Evolutionary conservation across 2,888 invertebrate species (phyloP).

Genomic region (Eristalinus aeneus): DNA sequence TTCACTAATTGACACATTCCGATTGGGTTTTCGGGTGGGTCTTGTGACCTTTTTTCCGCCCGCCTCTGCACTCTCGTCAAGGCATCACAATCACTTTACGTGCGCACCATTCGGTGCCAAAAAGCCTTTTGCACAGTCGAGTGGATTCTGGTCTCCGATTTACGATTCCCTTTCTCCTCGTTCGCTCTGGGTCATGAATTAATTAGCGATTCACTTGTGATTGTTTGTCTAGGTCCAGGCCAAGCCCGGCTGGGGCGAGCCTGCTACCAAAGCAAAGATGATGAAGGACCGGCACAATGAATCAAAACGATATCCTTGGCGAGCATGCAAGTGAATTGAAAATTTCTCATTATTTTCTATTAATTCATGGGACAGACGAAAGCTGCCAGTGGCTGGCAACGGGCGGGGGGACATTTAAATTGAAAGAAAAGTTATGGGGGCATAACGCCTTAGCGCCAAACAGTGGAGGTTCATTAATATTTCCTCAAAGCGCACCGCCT

Average conservation of each 20-base stretch:
- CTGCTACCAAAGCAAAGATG: neutral
- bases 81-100: neutral
- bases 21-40: conserved; percentile 37
- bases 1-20: conserved; percentile 70
- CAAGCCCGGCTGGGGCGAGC: neutral
- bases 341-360: conserved; percentile 68
- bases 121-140: conserved; percentile 62
- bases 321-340: conserved; percentile 61
- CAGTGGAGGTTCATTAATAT: conserved; percentile 44
- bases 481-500: neutral
- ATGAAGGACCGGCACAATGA: conserved; percentile 46
- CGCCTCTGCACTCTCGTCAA: conserved; percentile 3
- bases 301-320: conserved; percentile 58
- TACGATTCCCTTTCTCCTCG: conserved; percentile 37
- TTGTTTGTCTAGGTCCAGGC: conserved; percentile 41
- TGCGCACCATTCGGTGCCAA: neutral
- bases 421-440: conserved; percentile 41
- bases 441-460: conserved; percentile 30
- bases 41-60: conserved; percentile 55
- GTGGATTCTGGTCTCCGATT: conserved; percentile 59
- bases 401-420: conserved; percentile 51
- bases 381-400: neutral
- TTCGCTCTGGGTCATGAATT: conserved; percentile 57
- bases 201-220: conserved; percentile 62
- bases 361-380: conserved; percentile 54